Conservation (phyloP, 2,888 invertebrate species). For the Metellina segmentata region DNA sequence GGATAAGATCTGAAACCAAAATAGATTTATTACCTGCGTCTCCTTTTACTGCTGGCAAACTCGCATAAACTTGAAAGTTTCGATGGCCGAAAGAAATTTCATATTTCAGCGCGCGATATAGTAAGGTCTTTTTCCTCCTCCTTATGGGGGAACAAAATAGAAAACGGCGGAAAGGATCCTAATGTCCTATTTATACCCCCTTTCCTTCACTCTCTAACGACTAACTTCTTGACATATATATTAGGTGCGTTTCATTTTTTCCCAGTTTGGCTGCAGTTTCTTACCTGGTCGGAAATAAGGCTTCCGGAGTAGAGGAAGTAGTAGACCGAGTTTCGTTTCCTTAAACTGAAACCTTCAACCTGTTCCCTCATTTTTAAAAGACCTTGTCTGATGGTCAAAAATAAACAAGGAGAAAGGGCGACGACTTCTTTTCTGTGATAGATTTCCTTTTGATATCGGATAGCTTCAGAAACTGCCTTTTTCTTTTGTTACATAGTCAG, state of each 20-base stretch:
- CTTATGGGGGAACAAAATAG: slow-evolving; percentile 50
- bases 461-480: background rate
- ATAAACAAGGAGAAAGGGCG: slow-evolving; percentile 2
- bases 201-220: slow-evolving; percentile 38
- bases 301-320: background rate
- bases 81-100: slow-evolving; percentile 45
- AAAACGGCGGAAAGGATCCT: slow-evolving; percentile 54
- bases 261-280: background rate
- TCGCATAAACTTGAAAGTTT: slow-evolving; percentile 66
- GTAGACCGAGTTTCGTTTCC: slow-evolving; percentile 27
- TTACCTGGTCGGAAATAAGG: slow-evolving; percentile 49
- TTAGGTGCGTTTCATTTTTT: slow-evolving; percentile 36
- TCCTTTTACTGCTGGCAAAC: slow-evolving; percentile 53
- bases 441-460: slow-evolving; percentile 40
- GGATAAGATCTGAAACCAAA: slow-evolving; percentile 55
- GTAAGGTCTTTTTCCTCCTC: slow-evolving; percentile 7
- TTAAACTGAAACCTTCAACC: slow-evolving; percentile 29
- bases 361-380: background rate
- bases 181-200: slow-evolving; percentile 61
- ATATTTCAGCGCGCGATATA: slow-evolving; percentile 50
- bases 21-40: slow-evolving; percentile 61
- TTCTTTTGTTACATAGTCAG: background rate
- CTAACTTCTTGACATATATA: slow-evolving; percentile 62
- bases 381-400: background rate
- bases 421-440: slow-evolving; percentile 25